Base-by-base conservation (phyloP, 2,797 vertebrate species). In the Agapornis canus region DNA sequence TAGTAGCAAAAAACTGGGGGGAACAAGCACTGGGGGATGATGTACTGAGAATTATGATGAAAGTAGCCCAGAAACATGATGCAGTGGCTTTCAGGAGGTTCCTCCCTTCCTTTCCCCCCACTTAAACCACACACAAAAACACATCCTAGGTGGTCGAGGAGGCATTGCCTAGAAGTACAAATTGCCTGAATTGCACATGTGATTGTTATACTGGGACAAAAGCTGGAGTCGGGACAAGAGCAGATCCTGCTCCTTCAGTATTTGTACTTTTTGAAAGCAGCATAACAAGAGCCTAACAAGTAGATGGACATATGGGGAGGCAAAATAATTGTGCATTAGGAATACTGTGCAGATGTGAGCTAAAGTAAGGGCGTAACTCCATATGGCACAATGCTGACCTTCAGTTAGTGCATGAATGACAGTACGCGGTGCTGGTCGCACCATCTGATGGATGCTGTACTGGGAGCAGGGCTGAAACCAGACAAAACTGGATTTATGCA, bases 291-390 rank as follows among this genome's bases (percentile, higher is more conserved):
- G 98, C 94, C 97, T 95, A 95, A 97, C 98, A 98, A 98, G 97
- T 98, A 97, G 94, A 96, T 95, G 96, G 98, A 97, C 98, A 99
- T 98, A 99, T 98, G 98, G 98, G 96, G 97, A 97, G 97, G 98
- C 98, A 96, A 98, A 98, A 98, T 98, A 98, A 97, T 98, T 97
- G 98, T 98, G 97, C 96, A 96, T 98, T 96, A 98, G 98, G 98
- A 98, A 98, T 98, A 97, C 85, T 15, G 85, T 97, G 94, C 94
- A 96, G 95, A 95, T 96, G 95, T 95, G 95, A 94, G 89, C 93
- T 93, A 97, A 95, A 98, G 98, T 75, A 93, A 96, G 95, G 95
- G 82, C 79, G 89, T 96, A 90, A 23, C 90, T 93, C 97, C 97
- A 97, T 98, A 97, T 98, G 97, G 95, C 75, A 10, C 73, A 8